Evolutionary conservation across 2,113 vertebrate species (phyloP), one percentile per base, ranked within the genome.

Genomic region (Capricornis sumatraensis): DNA sequence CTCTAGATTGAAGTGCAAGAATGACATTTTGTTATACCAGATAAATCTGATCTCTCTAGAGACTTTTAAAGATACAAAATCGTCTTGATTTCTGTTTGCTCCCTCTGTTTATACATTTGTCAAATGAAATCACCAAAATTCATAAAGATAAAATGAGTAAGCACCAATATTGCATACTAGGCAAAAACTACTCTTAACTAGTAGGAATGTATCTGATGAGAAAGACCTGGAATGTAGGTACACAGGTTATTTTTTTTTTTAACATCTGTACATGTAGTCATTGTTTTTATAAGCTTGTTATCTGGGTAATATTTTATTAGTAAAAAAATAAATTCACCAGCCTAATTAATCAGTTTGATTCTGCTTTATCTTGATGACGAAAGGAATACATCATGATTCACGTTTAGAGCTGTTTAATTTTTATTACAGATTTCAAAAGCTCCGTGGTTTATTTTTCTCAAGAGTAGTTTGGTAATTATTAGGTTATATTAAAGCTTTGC

Each of bases 1-100:
- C 98, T 90, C 95, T 98, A 96, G 96, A 89, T 96, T 97, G 96
- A 98, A 97, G 96, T 98, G 91, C 87, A 98, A 96, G 97, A 98
- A 98, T 96, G 97, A 98, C 96, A 94, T 98, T 98, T 97, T 89
- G 58, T 98, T 98, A 98, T 40, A 97, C 89, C 89, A 98, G 90
- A 94, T 98, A 97, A 96, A 98, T 98, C 83, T 97, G 60, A 97
- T 97, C 47, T 97, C 97, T 96, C 15, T 90, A 64, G 93, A 98
- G 85, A 90, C 60, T 97, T 98, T 97, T 98, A 94, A 96, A 94
- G 64, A 94, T 85, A 93, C 25, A 86, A 98, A 84, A 96, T 83
- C 62, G 57, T 4, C 97, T 97, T 97, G 47, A 67, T 83, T 96
- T 97, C 36, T 25, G 52, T 47, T 79, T 97, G 95, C 52, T 95